These are phyloP conservation scores for Trogon melanurus DNA, from an alignment of 2,113 vertebrate species.

Conservation along the genomic window DNA sequence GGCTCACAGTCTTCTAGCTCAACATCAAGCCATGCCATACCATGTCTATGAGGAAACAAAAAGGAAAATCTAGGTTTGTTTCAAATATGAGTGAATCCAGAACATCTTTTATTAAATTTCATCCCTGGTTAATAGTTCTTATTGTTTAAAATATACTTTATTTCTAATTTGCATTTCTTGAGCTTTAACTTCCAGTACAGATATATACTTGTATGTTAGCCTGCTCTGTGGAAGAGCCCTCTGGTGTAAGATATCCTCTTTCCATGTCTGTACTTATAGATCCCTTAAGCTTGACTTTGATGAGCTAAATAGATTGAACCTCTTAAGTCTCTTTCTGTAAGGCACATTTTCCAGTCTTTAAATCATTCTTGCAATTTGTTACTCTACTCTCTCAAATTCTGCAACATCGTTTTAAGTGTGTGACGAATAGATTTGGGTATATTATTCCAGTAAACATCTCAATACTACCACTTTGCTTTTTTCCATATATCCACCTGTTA, in stretches of 20 bases:
- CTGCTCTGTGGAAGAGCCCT: background rate
- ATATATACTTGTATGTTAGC: background rate
- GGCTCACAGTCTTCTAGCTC: background rate
- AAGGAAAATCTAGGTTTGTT: background rate
- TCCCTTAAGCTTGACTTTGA: conserved; percentile 43
- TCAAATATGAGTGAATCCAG: background rate
- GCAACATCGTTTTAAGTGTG: background rate
- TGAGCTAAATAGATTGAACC: conserved; percentile 27
- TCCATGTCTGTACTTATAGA: background rate
- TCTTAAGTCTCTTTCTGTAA: conserved; percentile 13
- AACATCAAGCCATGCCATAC: background rate
- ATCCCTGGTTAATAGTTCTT: background rate
- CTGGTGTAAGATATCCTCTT: background rate
- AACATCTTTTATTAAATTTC: background rate
- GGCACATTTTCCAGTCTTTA: conserved; percentile 28
- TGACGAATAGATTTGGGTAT: background rate
- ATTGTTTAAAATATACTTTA: background rate
- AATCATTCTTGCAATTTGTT: background rate
- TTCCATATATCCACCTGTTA: background rate
- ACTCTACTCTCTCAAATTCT: background rate
- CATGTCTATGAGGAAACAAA: background rate
- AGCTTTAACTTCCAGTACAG: background rate
- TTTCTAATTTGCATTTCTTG: background rate
- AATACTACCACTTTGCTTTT: background rate
- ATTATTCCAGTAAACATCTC: background rate